Percentiles rank a stretch among this genome's conserved stretches.
Evolutionary conservation across 1,140 invertebrate genomes (phyloP).

Genomic region (Trialeurodes vaporariorum): DNA sequence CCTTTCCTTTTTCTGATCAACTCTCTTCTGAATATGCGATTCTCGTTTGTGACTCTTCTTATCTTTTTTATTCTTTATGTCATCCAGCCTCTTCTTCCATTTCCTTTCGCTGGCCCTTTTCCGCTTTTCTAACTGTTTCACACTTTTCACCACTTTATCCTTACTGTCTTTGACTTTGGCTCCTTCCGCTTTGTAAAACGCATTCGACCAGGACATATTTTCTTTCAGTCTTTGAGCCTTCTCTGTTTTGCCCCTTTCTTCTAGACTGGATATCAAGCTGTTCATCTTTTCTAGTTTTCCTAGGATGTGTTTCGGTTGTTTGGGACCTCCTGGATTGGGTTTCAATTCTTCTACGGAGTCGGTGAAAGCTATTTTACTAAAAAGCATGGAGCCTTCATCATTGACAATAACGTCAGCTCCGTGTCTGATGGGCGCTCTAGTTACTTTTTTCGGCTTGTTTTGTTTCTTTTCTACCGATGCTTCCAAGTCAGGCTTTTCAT

Average conservation of each 20-base stretch:
- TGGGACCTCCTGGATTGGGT: neutral
- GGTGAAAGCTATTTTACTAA: neutral
- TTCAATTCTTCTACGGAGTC: neutral
- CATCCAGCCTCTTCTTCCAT: constrained; percentile 14
- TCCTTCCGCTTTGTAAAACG: constrained; percentile 19
- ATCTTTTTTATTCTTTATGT: constrained; percentile 12
- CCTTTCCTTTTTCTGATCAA: constrained; percentile 17
- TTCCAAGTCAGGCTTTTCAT: constrained; percentile 14
- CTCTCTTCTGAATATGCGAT: constrained; percentile 16
- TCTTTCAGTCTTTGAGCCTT: constrained; percentile 13
- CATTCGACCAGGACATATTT: constrained; percentile 14
- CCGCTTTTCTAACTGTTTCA: constrained; percentile 11
- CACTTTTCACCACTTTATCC: constrained; percentile 17
- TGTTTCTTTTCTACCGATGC: neutral
- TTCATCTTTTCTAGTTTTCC: constrained; percentile 16
- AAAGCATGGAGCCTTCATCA: neutral
- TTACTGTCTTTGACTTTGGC: constrained; percentile 19
- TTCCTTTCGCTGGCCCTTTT: constrained; percentile 17
- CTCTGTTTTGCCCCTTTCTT: constrained; percentile 13
- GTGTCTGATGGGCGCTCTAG: neutral
- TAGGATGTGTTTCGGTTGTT: constrained; percentile 3
- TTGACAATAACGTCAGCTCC: neutral
- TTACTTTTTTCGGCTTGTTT: constrained; percentile 9
- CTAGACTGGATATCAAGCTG: constrained; percentile 10
- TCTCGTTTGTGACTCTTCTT: constrained; percentile 17